Evolutionary conservation across 2,888 invertebrate species (phyloP).

Genomic region (Thera obeliscata): DNA sequence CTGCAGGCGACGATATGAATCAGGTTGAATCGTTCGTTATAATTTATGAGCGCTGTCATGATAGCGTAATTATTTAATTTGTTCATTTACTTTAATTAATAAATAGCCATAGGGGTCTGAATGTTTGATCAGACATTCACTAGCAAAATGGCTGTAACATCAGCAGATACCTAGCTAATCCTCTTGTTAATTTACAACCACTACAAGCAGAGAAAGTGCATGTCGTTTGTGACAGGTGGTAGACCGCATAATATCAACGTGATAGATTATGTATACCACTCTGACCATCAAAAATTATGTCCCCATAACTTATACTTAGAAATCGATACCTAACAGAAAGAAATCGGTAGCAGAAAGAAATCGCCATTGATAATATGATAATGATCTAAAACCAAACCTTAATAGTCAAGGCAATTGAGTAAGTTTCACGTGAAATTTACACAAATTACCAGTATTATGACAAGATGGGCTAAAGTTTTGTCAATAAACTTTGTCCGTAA

Average conservation of each 20-base stretch:
- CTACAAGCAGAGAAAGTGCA: constrained; percentile 30
- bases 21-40: constrained; percentile 32
- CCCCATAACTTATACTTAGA: constrained; percentile 20
- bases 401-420: not conserved
- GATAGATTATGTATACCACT: constrained; percentile 9
- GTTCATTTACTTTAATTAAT: constrained; percentile 39
- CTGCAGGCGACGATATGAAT: constrained; percentile 40
- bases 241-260: constrained; percentile 10
- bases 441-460: not conserved
- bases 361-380: not conserved
- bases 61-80: constrained; percentile 44
- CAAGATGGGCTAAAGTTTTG: too few species aligned
- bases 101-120: constrained; percentile 26
- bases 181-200: not conserved
- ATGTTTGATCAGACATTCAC: constrained; percentile 28
- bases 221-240: constrained; percentile 19
- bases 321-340: constrained; percentile 12
- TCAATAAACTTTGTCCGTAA: too few species aligned
- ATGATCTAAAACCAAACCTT: not conserved
- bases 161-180: too few species aligned
- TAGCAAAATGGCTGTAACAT: constrained; percentile 9
- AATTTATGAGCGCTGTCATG: constrained; percentile 40
- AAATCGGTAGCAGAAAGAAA: constrained; percentile 20
- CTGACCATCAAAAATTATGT: constrained; percentile 18
- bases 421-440: not conserved